Base-by-base conservation (phyloP, 1,140 invertebrate genomes). In the Ylistrum balloti region DNA sequence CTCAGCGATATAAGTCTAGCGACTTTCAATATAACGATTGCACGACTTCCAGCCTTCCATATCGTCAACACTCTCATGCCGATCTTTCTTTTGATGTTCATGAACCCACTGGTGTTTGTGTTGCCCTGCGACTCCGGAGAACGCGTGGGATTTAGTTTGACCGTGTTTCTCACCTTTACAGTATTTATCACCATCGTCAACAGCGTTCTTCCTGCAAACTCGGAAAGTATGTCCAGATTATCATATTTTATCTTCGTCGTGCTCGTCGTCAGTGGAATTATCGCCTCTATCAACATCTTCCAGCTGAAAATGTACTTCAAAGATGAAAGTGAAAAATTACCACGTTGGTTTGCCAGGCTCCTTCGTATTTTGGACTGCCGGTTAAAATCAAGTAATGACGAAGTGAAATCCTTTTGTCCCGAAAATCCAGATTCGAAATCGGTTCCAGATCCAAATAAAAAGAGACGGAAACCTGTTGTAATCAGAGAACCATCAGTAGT, bases 41-140 rank as follows among this genome's bases (percentile, higher is more conserved):
- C 74, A 35, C 86, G 91, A 74, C 88, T 90, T 45, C 86, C 90
- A n/a, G 88, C 35, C 10, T 92, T 90, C 35, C 89, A 90, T 56
- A 34, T 92, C 17, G 35, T 91, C 22, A 93, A 91, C 20, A 88
- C 94, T n/a, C 91, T 95, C 22, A 85, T 94, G 33, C 95, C 95
- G 5, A 91, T 94, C 33, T 85, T 95, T 20, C 86, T 95, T 22
- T 87, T 95, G 32, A 92, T 90, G 33, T 89, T 94, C 48, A 88
- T 95, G 10, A 94, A 92, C n/a, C 88, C 92, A 13, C 91, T 95
- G 13, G 92, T 92, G 15, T 95, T 95, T 86, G 33, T 93, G n/a
- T 38, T 95, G 20, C 94, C 95, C 3, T 92, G 92, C 41, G 94
- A 93, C 33, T 92, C 91, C 32, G 95, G 94, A n/a, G 94, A 95